Percentiles rank a stretch among this genome's conserved stretches.
Evolutionary conservation across 92 coral and sea anemone species (phyloP).

Genomic region (Ricordea florida): DNA sequence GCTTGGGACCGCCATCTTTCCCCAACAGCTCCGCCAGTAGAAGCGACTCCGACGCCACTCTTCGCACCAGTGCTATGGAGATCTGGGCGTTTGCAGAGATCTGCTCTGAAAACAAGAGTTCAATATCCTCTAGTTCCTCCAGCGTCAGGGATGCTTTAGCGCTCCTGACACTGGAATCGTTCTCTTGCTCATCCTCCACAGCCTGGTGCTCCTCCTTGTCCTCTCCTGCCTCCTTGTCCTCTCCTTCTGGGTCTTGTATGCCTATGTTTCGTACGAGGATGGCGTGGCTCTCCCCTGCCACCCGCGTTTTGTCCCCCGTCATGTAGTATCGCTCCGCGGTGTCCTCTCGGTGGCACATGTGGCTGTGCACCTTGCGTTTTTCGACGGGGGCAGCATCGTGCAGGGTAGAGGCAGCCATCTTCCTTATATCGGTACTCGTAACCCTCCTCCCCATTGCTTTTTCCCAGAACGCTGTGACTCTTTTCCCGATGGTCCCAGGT

Average conservation of each 20-base stretch:
- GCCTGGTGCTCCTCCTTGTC: too few relatives aligned
- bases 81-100: too few relatives aligned
- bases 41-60: too few relatives aligned
- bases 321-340: not conserved
- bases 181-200: not conserved
- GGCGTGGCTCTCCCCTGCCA: not conserved
- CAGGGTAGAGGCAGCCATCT: not conserved
- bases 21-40: too few relatives aligned
- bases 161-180: not conserved
- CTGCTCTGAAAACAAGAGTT: too few relatives aligned
- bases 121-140: too few relatives aligned
- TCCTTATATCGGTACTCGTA: not conserved
- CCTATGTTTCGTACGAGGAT: not conserved
- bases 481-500: not conserved
- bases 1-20: too few relatives aligned
- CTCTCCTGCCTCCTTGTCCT: not conserved
- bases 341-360: not conserved
- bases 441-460: too few relatives aligned
- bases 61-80: too few relatives aligned
- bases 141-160: too few relatives aligned
- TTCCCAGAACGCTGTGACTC: not conserved
- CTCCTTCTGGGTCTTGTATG: not conserved
- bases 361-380: not conserved
- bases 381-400: not conserved
- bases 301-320: not conserved